Percentiles rank a stretch among this genome's conserved stretches.
phyloP scores from a whole-genome alignment of 2,113 vertebrate species.

The Sapayoa aenigma region DNA sequence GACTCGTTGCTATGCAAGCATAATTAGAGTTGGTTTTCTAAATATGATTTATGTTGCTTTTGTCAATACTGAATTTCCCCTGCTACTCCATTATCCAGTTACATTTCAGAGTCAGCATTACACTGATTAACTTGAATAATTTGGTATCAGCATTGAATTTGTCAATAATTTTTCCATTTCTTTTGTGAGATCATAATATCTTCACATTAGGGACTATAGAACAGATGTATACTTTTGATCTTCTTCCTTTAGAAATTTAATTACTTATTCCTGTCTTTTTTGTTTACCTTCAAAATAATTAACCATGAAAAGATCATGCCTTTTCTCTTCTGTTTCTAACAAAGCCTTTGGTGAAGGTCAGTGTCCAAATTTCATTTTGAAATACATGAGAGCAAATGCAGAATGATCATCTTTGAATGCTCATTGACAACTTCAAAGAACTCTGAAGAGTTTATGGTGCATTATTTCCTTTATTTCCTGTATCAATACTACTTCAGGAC shows the following conservation, averaged over 20 bases:
- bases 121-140: background rate
- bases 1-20: accelerated
- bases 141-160: background rate
- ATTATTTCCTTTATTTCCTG: background rate
- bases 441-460: background rate
- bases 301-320: background rate
- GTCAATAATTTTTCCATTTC: background rate
- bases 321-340: background rate
- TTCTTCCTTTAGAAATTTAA: background rate
- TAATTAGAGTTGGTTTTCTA: background rate
- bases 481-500: background rate
- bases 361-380: background rate
- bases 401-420: background rate
- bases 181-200: background rate
- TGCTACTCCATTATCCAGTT: background rate
- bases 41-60: background rate
- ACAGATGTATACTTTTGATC: background rate
- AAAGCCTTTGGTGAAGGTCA: background rate
- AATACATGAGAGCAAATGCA: background rate
- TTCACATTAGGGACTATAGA: background rate
- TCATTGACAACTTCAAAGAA: background rate
- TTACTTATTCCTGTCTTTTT: background rate
- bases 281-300: background rate
- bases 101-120: background rate
- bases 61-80: background rate